Conservation (phyloP, 2,888 invertebrate species). For the Mycogona germanica region DNA sequence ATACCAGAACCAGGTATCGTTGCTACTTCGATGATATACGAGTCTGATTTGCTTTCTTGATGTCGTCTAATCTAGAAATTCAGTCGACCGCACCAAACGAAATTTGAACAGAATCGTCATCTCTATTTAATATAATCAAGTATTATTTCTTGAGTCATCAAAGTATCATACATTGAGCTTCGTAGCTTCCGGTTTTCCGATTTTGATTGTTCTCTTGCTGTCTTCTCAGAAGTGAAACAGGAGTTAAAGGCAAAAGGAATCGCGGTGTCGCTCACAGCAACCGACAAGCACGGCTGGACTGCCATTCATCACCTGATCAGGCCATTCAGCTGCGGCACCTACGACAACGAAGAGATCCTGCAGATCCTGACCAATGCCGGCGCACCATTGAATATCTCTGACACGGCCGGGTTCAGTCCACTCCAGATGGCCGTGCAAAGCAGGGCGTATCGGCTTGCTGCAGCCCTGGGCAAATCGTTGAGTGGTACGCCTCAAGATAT, state of each 20-base stretch:
- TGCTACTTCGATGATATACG: too few species aligned
- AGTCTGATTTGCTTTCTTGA: too few species aligned
- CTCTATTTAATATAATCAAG: too few species aligned
- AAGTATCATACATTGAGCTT: too few species aligned
- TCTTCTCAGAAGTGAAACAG: slow-evolving; percentile 6
- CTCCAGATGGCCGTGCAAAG: slow-evolving; percentile 23
- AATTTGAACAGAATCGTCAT: too few species aligned
- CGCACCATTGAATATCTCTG: slow-evolving; percentile 29
- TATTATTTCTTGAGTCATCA: too few species aligned
- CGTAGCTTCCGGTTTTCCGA: too few species aligned
- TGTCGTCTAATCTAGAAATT: too few species aligned
- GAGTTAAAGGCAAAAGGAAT: slow-evolving; percentile 26
- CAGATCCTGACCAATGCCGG: slow-evolving; percentile 30
- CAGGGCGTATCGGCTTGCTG: slow-evolving; percentile 20
- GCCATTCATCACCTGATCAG: slow-evolving; percentile 34
- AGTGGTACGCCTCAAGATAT: neutral
- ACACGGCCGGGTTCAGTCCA: slow-evolving; percentile 28
- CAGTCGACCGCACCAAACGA: too few species aligned
- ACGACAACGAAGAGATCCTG: slow-evolving; percentile 33
- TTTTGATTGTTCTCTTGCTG: too few species aligned
- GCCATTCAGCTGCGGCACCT: slow-evolving; percentile 33
- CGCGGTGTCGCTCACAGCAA: slow-evolving; percentile 27
- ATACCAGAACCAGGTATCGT: too few species aligned
- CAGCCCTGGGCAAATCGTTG: slow-evolving; percentile 21
- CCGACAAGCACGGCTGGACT: slow-evolving; percentile 33